A percentile compares a stretch with the other conserved stretches of the same genome.
phyloP scores from a whole-genome alignment of 2,888 invertebrate species.

The Agrenia bidenticulata region DNA sequence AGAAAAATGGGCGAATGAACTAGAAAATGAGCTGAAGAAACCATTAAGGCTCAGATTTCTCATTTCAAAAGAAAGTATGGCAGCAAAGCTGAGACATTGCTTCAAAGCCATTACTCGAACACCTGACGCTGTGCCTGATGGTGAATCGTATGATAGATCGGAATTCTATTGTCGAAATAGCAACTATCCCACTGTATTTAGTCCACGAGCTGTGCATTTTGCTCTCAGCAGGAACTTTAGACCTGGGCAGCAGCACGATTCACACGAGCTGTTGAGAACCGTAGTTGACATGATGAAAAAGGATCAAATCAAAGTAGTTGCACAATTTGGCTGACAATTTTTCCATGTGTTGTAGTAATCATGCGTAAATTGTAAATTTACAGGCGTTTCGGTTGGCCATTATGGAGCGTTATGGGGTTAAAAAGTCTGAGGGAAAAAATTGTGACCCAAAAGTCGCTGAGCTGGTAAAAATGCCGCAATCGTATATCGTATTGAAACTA shows the following conservation, averaged over 20 bases:
- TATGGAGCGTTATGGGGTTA: conserved; percentile 72
- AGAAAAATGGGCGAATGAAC: conserved; percentile 25
- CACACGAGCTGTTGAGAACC: conserved; percentile 83
- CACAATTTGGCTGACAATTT: conserved; percentile 3
- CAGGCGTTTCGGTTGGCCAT: conserved; percentile 82
- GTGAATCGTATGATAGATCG: conserved; percentile 15
- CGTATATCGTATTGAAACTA: too few relatives aligned
- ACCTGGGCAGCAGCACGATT: conserved; percentile 93
- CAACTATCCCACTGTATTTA: conserved; percentile 26
- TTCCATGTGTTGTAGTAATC: not conserved
- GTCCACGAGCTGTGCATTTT: conserved; percentile 45
- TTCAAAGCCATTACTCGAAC: conserved; percentile 47
- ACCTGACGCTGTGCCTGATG: conserved; percentile 15
- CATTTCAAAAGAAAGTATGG: conserved; percentile 49
- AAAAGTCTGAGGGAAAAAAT: conserved; percentile 63
- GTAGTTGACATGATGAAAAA: conserved; percentile 52
- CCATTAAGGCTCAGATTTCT: conserved; percentile 36
- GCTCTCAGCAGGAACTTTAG: conserved; percentile 66
- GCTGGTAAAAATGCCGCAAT: conserved; percentile 40
- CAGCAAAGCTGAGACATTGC: conserved; percentile 42
- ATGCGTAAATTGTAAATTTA: not conserved
- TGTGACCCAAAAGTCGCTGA: conserved; percentile 68
- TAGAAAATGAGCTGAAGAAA: conserved; percentile 39
- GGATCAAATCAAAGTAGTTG: conserved; percentile 49
- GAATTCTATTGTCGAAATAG: conserved; percentile 31